These are phyloP conservation scores for Reinhardtius hippoglossoides DNA, from an alignment of 2,113 vertebrate species.

Conservation along the genomic window DNA sequence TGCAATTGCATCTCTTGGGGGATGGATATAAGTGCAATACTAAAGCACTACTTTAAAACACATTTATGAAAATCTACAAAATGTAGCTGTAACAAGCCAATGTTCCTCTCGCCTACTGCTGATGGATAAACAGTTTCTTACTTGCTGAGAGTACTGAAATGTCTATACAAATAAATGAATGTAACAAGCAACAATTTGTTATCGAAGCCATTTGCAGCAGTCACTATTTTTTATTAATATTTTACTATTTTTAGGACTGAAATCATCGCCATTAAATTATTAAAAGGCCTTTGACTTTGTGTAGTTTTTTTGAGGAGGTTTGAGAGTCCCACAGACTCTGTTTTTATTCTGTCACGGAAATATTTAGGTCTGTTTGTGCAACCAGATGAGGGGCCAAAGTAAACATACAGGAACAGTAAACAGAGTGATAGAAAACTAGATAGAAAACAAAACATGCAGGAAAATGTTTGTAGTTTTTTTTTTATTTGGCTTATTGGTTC, in stretches of 20 bases:
- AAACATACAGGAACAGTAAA: slow-evolving; percentile 56
- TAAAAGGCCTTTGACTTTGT: slow-evolving; percentile 29
- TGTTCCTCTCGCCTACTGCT: not conserved
- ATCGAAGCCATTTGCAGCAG: not conserved
- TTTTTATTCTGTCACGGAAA: slow-evolving; percentile 53
- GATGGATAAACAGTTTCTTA: not conserved
- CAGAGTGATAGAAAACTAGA: not conserved
- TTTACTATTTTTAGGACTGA: not conserved
- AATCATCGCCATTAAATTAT: slow-evolving; percentile 13
- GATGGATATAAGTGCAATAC: too few species aligned
- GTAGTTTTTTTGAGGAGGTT: slow-evolving; percentile 17
- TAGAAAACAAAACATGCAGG: not conserved
- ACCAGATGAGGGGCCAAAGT: slow-evolving; percentile 55
- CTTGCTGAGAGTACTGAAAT: too few species aligned
- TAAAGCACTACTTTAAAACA: not conserved
- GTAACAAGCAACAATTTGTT: not conserved
- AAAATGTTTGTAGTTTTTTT: not conserved
- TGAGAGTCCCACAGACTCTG: slow-evolving; percentile 30
- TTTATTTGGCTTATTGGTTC: not conserved
- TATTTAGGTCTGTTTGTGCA: slow-evolving; percentile 22
- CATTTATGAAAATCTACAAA: not conserved
- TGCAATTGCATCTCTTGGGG: too few species aligned
- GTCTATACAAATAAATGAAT: not conserved
- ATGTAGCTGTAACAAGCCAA: not conserved
- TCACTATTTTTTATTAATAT: not conserved